Conservation (phyloP, 2,113 vertebrate genomes). For the Ammodytes dubius region DNA sequence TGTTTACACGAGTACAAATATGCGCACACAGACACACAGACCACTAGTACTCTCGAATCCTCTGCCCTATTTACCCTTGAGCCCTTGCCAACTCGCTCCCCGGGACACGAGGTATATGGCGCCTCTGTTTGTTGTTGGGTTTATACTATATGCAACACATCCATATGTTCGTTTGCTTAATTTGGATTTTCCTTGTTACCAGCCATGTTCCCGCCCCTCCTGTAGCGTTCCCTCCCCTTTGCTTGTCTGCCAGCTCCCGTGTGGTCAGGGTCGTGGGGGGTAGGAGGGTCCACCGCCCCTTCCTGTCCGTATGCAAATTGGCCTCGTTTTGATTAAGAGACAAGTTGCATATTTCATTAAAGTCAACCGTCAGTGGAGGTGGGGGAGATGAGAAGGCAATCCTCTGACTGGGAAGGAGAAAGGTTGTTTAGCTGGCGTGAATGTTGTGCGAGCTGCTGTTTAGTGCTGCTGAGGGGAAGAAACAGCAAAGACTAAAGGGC, state of each 20-base stretch:
- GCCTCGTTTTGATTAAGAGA: conserved; percentile 84
- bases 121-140: conserved; percentile 66
- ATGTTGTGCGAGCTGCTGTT: conserved; percentile 70
- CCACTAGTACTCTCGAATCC: conserved; percentile 41
- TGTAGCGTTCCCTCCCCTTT: conserved; percentile 14
- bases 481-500: conserved; percentile 65
- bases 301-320: conserved; percentile 73
- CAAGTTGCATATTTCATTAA: conserved; percentile 77
- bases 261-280: conserved; percentile 31
- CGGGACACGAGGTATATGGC: conserved; percentile 30
- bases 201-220: conserved; percentile 52
- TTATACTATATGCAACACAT: conserved; percentile 67
- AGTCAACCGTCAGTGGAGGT: conserved; percentile 53
- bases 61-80: conserved; percentile 65
- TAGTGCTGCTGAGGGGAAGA: conserved; percentile 64
- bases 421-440: conserved; percentile 72
- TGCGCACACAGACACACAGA: conserved; percentile 11
- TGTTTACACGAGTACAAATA: conserved; percentile 34
- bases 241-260: conserved; percentile 56
- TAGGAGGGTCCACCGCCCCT: conserved; percentile 40
- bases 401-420: conserved; percentile 67
- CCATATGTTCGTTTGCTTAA: conserved; percentile 75
- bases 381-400: conserved; percentile 46
- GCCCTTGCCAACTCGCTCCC: conserved; percentile 45
- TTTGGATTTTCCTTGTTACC: conserved; percentile 71